Base-by-base conservation (phyloP, 2,888 invertebrate species). In the Netelia melanura region DNA sequence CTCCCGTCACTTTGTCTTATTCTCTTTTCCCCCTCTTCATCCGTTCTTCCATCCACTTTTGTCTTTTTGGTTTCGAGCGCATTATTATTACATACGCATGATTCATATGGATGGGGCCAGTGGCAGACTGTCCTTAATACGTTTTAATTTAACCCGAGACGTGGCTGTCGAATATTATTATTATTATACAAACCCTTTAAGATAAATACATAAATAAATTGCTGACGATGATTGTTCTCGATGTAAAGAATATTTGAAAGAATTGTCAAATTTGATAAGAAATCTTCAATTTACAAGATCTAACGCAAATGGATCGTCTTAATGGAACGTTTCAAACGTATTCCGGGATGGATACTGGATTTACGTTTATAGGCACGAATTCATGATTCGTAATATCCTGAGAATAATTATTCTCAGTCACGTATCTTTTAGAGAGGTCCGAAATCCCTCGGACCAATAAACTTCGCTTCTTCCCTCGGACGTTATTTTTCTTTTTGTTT, bases 341-440 rank as follows among this genome's bases (percentile, higher is more conserved):
- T 25, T 80, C 54, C 44, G 30, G 43, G 56, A 72, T 54, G 11
- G 23, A 52, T 14, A 48, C 38, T n/a, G 68, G 70, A 52, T 71
- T 64, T 54, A 58, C 62, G 48, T 61, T 14, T 62, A 21, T 44
- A 44, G 21, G 25, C 30, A 30, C 62, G 58, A 75, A 74, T 78
- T 62, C 44, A 68, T 64, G 64, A 75, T 70, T 79, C 68, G 21
- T 44, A 17, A 54, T 44, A 61, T 74, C 48, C 25, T 3, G 25
- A 52, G 43, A 75, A 79, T 75, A 68, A 75, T 83, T 79, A 75
- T 83, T 83, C 79, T 17, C 17, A 68, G 79, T 83, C 79, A 83
- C 83, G 79, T 65, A 56, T 76, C 75, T 58, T 71, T 43, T 38
- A 43, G 75, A 44, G 65, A 76, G 71, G 62, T 64, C 56, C 17